Conservation (phyloP, 2,113 vertebrate species). For the Plecturocebus donacophilus region DNA sequence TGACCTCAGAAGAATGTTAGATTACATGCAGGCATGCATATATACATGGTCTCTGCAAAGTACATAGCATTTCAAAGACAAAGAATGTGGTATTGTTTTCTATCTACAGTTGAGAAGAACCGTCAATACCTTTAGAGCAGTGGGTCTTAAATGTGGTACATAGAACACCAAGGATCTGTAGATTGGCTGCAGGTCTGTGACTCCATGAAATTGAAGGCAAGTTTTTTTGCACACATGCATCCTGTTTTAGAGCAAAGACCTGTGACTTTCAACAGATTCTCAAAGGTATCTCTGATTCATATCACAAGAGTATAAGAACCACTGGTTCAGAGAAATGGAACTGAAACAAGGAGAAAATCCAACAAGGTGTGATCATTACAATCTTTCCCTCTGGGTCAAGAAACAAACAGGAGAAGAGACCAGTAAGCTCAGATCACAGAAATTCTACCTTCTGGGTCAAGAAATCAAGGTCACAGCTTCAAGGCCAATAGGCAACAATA, state of each 20-base stretch:
- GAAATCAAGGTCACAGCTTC: neutral
- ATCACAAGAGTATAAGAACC: neutral
- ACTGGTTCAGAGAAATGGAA: neutral
- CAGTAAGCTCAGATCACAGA: neutral
- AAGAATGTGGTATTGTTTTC: neutral
- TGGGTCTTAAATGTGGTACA: neutral
- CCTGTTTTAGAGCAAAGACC: neutral
- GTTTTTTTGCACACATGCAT: rapidly evolving
- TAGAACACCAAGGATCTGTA: neutral
- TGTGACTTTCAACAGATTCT: neutral
- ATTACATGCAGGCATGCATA: rapidly evolving
- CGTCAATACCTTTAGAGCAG: neutral
- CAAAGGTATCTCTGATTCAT: neutral
- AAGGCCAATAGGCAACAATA: neutral
- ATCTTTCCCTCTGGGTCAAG: neutral
- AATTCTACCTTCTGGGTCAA: neutral
- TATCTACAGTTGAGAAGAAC: neutral
- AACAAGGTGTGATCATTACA: neutral
- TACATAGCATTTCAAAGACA: neutral
- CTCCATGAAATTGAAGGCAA: neutral
- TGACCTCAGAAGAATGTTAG: neutral
- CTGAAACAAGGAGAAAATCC: neutral
- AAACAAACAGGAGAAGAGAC: neutral
- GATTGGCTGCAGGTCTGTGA: neutral
- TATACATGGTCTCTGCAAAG: neutral